Base-by-base conservation (phyloP, 2,113 vertebrate species). In the Mobula hypostoma region DNA sequence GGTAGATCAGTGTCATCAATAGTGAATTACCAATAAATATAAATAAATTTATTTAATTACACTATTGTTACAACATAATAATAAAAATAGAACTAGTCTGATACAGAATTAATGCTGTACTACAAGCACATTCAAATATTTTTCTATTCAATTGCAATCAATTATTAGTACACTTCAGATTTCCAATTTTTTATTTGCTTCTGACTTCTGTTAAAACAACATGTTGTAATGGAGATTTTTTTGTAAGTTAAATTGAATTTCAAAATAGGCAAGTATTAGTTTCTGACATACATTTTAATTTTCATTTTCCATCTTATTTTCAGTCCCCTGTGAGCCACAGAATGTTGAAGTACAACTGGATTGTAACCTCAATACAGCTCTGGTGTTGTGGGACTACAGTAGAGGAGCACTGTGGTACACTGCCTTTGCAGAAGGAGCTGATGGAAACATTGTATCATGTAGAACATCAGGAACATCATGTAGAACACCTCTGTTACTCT, bases 241-340 rank as follows among this genome's bases (percentile, higher is more conserved):
- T 72, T 72, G 40, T 70, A 72, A 66, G 72, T 92, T 24, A 19
- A 12, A 70, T 91, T 92, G 8, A 8, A 92, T 70, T 92, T 92
- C 21, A 36, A 88, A 66, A 15, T 32, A 24, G 7, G 2, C 48
- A 48, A 17, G 48, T 66, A 11, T 27, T 66, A 63, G 0, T 72
- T 70, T 72, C 66, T 40, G 32, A 66, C 14, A 7, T 36, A 29
- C 8, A 21, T 19, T 40, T 36, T 36, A 36, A 93, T 48, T 93
- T 74, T 76, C 48, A 93, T 40, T 74, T 93, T 76, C 32, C 24
- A 40, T 93, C 12, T 93, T 27, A 74, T 56, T 74, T 93, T 74
- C 40, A 98, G 97, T 95, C 91, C 97, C 97, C 0, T 97, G 97
- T 90, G 72, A 96, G 58, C 97, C 97, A 36, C 7, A 92, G 1